A percentile compares a stretch with the other conserved stretches of the same genome.
Evolutionary conservation across 2,888 invertebrate genomes (phyloP).

Genomic region (Syritta pipiens): DNA sequence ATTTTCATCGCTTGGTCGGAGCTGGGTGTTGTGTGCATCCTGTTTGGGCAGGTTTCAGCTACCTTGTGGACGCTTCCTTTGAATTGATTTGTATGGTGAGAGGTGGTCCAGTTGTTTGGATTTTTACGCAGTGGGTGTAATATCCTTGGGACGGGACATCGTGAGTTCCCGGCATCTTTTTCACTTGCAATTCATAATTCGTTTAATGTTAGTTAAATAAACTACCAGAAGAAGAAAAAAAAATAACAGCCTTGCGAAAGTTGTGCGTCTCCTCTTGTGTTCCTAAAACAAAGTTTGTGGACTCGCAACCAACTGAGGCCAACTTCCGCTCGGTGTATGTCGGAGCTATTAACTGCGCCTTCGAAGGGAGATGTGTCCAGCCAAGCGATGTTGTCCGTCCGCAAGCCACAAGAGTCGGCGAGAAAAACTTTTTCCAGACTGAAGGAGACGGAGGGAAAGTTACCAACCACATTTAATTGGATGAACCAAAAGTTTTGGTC

Average conservation of each 20-base stretch:
- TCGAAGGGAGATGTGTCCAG: constrained; percentile 46
- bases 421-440: constrained; percentile 51
- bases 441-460: constrained; percentile 25
- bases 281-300: constrained; percentile 58
- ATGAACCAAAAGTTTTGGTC: constrained; percentile 50
- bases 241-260: constrained; percentile 3
- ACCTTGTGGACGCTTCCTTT: constrained; percentile 74
- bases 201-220: not conserved
- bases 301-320: constrained; percentile 28
- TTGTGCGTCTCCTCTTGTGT: constrained; percentile 5
- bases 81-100: constrained; percentile 62
- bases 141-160: constrained; percentile 41
- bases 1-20: constrained; percentile 65
- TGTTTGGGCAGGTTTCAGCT: constrained; percentile 75
- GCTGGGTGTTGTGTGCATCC: constrained; percentile 48
- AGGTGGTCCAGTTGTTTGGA: constrained; percentile 32
- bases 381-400: constrained; percentile 42
- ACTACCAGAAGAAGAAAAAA: not conserved
- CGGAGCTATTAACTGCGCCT: constrained; percentile 44
- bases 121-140: constrained; percentile 45
- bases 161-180: too few relatives aligned
- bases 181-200: constrained; percentile 41
- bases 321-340: constrained; percentile 37
- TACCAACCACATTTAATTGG: constrained; percentile 61
- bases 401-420: constrained; percentile 45